Base-by-base conservation (phyloP, 2,113 vertebrate genomes). In the Danionella cerebrum region DNA sequence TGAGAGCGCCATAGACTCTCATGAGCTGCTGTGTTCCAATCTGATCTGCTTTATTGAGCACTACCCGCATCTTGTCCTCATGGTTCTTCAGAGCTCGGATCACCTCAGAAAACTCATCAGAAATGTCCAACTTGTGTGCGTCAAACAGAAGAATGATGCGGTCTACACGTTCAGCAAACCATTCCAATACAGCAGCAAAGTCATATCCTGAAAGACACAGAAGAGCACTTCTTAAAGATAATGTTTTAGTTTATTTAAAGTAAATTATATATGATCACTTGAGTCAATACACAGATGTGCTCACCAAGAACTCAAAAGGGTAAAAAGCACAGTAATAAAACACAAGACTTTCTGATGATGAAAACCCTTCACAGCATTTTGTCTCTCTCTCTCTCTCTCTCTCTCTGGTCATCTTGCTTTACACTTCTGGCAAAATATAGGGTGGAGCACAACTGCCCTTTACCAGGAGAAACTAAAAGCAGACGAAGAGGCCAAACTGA, bases 11-110 rank as follows among this genome's bases (percentile, higher is more conserved):
- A 0, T 91, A 91, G 1, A 91, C 90, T 3, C 90, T 76, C 90
- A 91, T 91, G 67, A 91, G 80, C 82, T 91, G 90, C 77, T 91
- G 90, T 0, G 90, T 91, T 69, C 89, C 87, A 0, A 91, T 91
- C 80, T 91, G 90, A 79, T 91, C 90, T 0, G 90, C 87, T 68
- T 91, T 91, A 63, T 81, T 81, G 27, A 81, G 75, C 13, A 81
- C 79, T 48, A 81, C 79, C 0, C 79, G 68, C 79, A 81, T 81
- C 64, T 81, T 81, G 55, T 81, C 90, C 76, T 91, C 90, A 0
- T 91, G 89, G 80, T 90, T 90, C 74, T 91, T 91, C 38, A 91
- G 78, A 8, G 84, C 87, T 52, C 88, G 88, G 76, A 91, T 91
- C 62, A 91, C 90, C 25, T 91, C 89, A 0, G 90, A 91, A 76